These are phyloP conservation scores for Polydrusus cervinus DNA, from an alignment of 2,888 invertebrate species.

Conservation along the genomic window DNA sequence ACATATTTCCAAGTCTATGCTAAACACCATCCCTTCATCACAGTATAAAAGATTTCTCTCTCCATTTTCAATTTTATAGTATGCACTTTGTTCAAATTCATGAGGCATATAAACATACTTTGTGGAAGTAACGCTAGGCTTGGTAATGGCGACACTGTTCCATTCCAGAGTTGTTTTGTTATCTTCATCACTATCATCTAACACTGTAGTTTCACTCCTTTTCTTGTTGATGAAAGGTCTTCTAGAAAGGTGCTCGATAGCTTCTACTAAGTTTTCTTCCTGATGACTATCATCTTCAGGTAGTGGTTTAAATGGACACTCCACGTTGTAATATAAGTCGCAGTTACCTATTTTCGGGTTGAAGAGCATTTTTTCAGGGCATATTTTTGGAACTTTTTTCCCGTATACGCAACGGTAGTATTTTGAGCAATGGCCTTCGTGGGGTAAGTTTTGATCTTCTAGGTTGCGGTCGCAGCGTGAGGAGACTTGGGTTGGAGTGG, in stretches of 20 bases:
- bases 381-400: conserved; percentile 56
- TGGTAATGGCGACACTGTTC: background rate
- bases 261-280: conserved; percentile 32
- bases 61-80: conserved; percentile 59
- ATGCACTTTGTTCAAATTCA: conserved; percentile 57
- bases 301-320: conserved; percentile 28
- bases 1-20: conserved; percentile 54
- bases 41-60: conserved; percentile 58
- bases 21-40: conserved; percentile 59
- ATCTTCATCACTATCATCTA: background rate
- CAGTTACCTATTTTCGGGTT: conserved; percentile 59
- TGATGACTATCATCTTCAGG: conserved; percentile 3
- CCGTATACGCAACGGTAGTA: conserved; percentile 61
- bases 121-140: conserved; percentile 20
- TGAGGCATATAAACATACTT: conserved; percentile 57
- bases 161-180: background rate
- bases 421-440: conserved; percentile 58
- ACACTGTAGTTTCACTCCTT: background rate
- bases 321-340: conserved; percentile 59
- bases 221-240: conserved; percentile 6
- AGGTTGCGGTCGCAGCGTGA: conserved; percentile 17
- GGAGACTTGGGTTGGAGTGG: conserved; percentile 25
- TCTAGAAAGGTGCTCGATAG: conserved; percentile 31
- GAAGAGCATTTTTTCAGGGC: conserved; percentile 60
- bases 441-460: conserved; percentile 57